Evolutionary conservation across 2,113 vertebrate genomes (phyloP), one percentile per base, ranked within the genome.

Genomic region (Gopherus flavomarginatus): DNA sequence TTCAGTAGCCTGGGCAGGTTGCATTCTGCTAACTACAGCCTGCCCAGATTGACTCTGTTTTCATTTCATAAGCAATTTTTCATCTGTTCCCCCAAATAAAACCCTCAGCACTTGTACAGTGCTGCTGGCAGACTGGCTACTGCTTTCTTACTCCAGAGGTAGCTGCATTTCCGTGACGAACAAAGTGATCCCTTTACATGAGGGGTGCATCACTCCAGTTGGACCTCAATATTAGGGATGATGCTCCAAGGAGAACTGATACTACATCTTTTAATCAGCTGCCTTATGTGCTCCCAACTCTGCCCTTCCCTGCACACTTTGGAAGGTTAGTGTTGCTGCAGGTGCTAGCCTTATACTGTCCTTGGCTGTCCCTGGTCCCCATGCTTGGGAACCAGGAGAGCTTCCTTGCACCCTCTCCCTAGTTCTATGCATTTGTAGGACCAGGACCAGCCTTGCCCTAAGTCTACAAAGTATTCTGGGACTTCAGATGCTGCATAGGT

Each of bases 211-310:
- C 79, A 90, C 87, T 93, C 75, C 44, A 62, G 83, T 14, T 72
- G 54, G 29, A 87, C n/a, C 85, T 89, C 88, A 65, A 0, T 0
- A 87, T 65, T 27, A 93, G 27, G 82, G 88, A 96, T 57, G 85
- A 90, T 88, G 65, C 50, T 94, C 53, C 83, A 82, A 95, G 93
- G 69, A 79, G 92, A 56, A 91, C 7, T 22, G n/a, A 84, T 75
- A 53, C 65, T 27, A 14, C 1, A 3, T 2, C 3, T 0, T 80
- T 75, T 75, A 42, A 44, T 17, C 38, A 42, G 62, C 62, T 44
- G 38, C n/a, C 9, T 12, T 5, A 42, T n/a, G 69, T 50, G 83
- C 42, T 96, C 79, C 17, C 49, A 80, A 42, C 59, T 90, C 52
- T 72, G 56, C 5, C 75, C 14, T 50, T 90, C 69, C 52, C 65